A percentile compares a stretch with the other conserved stretches of the same genome.
Evolutionary conservation across 2,113 vertebrate genomes (phyloP).

Genomic region (Panthera leo): DNA sequence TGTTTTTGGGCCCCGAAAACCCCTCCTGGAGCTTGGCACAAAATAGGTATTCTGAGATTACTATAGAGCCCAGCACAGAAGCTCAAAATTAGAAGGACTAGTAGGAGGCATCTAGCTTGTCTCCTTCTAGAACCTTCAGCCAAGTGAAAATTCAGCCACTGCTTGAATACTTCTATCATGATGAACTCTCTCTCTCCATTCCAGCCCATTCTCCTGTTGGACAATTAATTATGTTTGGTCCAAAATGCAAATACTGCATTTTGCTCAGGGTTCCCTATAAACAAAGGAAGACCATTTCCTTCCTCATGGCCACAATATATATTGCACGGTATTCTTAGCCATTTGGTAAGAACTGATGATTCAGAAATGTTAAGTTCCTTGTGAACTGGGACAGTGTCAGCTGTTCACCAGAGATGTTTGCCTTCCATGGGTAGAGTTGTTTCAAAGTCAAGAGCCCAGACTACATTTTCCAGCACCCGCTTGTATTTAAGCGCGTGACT

Average conservation of each 20-base stretch:
- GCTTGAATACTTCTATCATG: neutral
- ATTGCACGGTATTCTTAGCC: neutral
- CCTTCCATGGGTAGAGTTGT: neutral
- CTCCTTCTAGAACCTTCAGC: neutral
- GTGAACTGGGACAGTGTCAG: neutral
- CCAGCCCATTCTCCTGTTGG: neutral
- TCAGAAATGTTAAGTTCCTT: neutral
- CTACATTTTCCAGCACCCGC: constrained; percentile 1
- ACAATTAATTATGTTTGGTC: constrained; percentile 1
- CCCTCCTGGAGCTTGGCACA: neutral
- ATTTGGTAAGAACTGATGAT: neutral
- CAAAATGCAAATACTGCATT: neutral
- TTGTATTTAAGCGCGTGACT: neutral
- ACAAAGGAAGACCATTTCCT: neutral
- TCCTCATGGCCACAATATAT: neutral
- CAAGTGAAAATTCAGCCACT: neutral
- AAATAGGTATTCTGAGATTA: neutral
- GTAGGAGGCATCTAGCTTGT: neutral
- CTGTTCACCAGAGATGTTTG: neutral
- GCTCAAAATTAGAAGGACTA: neutral
- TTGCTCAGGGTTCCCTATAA: neutral
- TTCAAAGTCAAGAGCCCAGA: constrained; percentile 21
- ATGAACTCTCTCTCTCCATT: neutral
- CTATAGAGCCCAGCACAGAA: neutral
- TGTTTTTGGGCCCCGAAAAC: neutral